Evolutionary conservation across 2,888 invertebrate species (phyloP).

Genomic region (Alloplasta piceator): DNA sequence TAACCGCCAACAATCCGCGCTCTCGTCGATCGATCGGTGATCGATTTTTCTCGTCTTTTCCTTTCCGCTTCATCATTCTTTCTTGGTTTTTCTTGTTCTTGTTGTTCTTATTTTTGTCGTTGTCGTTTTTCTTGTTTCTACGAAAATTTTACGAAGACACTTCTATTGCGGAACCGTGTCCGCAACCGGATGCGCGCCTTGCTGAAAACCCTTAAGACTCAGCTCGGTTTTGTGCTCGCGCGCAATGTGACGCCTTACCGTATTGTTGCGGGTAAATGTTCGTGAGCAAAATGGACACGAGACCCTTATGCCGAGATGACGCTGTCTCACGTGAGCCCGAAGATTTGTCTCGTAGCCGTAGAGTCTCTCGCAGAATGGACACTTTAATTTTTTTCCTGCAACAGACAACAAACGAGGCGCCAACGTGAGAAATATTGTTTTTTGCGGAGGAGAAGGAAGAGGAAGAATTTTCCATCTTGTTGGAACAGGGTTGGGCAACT

Average conservation of each 20-base stretch:
- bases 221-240: conserved; percentile 93
- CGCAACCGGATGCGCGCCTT: conserved; percentile 80
- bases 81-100: conserved; percentile 1
- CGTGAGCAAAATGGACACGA: conserved; percentile 96
- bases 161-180: conserved; percentile 79
- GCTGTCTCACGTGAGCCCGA: conserved; percentile 95
- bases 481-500: no score
- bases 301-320: conserved; percentile 96
- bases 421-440: no score
- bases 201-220: conserved; percentile 88
- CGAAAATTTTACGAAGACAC: background rate
- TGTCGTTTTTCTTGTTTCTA: background rate
- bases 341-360: conserved; percentile 97
- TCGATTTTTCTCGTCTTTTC: background rate
- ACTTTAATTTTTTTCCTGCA: conserved; percentile 95
- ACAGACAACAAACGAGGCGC: conserved; percentile 37
- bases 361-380: conserved; percentile 95
- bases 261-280: conserved; percentile 96
- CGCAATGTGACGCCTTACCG: conserved; percentile 95
- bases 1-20: background rate
- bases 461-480: no score
- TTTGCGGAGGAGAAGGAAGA: no score
- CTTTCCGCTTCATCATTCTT: background rate
- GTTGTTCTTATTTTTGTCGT: background rate
- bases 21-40: conserved; percentile 1